Percentiles rank a stretch among this genome's conserved stretches.
phyloP scores from a whole-genome alignment of 2,797 vertebrate genomes.

The Sphenopsis melanotis region DNA sequence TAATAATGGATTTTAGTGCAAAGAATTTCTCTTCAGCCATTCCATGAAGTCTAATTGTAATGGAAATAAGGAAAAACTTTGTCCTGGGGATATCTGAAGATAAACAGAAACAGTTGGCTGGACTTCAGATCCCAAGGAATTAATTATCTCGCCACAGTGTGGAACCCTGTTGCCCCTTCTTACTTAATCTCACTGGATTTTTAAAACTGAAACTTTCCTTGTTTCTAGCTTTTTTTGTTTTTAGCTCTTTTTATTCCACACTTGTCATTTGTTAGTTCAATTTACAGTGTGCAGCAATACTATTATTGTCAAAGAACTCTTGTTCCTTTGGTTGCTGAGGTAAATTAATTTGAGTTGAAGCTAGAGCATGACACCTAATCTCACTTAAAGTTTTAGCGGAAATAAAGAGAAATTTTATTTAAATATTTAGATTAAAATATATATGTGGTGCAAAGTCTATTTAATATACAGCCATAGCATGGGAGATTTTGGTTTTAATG shows the following conservation, averaged over 20 bases:
- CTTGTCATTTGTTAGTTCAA: background rate
- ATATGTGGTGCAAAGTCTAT: background rate
- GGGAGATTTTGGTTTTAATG: background rate
- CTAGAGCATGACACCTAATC: background rate
- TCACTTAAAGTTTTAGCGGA: background rate
- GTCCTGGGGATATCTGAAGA: background rate
- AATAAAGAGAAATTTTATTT: background rate
- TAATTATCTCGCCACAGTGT: background rate
- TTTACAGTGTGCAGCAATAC: background rate
- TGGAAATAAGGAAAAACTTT: background rate
- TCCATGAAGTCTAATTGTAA: background rate
- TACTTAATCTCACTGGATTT: background rate
- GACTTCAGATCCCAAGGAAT: background rate
- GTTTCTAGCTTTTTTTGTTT: constrained; percentile 9
- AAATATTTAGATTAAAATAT: background rate
- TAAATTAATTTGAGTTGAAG: constrained; percentile 29
- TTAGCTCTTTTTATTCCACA: background rate
- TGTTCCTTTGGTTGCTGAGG: constrained; percentile 38
- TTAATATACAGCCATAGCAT: background rate
- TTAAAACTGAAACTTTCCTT: background rate
- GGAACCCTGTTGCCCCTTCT: background rate
- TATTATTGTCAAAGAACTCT: background rate
- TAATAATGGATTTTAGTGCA: background rate
- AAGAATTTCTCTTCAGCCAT: background rate
- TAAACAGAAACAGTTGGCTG: background rate